Evolutionary conservation across 1,140 invertebrate genomes (phyloP).

Genomic region (Microvelia longipes): DNA sequence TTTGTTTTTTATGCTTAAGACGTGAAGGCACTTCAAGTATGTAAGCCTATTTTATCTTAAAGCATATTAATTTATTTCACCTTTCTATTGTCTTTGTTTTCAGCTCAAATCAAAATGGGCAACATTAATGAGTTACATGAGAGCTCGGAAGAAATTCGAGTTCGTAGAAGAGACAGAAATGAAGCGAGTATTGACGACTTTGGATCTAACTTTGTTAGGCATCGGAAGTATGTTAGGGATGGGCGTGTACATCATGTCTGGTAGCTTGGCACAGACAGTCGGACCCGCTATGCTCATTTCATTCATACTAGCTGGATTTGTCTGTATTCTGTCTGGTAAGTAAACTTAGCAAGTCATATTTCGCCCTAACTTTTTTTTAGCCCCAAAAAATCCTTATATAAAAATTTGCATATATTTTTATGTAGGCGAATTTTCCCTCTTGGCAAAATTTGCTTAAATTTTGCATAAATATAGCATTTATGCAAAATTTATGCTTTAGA

Average conservation of each 20-base stretch:
- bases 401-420: no score
- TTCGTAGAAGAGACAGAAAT: slow-evolving; percentile 25
- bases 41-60: no score
- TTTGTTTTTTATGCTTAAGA: no score
- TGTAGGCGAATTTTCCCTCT: no score
- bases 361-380: no score
- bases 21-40: no score
- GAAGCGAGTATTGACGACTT: slow-evolving; percentile 42
- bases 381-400: no score
- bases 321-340: slow-evolving; percentile 39
- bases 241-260: slow-evolving; percentile 75
- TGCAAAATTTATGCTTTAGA: no score
- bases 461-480: no score
- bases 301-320: slow-evolving; percentile 68
- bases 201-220: slow-evolving; percentile 62
- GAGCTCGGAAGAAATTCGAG: slow-evolving; percentile 7
- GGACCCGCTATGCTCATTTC: slow-evolving; percentile 70
- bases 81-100: neutral
- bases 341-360: slow-evolving; percentile 12
- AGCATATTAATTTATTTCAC: no score
- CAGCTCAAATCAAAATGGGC: slow-evolving; percentile 6
- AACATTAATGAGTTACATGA: neutral
- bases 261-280: slow-evolving; percentile 57
- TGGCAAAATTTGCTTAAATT: no score
- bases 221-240: slow-evolving; percentile 76